These are phyloP conservation scores for Bicyclus anynana DNA, from an alignment of 1,140 invertebrate genomes.

Conservation along the genomic window DNA sequence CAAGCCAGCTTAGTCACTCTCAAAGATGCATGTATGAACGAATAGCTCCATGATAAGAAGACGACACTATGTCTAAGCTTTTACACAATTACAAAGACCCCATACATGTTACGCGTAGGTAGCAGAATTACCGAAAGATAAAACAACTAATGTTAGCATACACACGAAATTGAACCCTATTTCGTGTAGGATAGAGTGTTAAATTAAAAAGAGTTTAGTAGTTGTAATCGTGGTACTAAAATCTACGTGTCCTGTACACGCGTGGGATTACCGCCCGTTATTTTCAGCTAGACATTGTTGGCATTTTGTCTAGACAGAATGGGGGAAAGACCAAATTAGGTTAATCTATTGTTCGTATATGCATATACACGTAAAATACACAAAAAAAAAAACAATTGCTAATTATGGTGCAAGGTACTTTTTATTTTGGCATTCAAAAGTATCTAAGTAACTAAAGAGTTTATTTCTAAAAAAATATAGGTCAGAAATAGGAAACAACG, in stretches of 20 bases:
- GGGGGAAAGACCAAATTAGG: background rate
- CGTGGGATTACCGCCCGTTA: constrained; percentile 37
- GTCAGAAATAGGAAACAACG: too few relatives aligned
- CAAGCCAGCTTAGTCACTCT: background rate
- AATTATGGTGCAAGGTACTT: too few relatives aligned
- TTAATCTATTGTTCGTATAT: too few relatives aligned
- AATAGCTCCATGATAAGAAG: background rate
- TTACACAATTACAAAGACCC: constrained; percentile 7
- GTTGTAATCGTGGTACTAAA: constrained; percentile 28
- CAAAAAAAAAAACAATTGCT: too few relatives aligned
- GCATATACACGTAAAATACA: too few relatives aligned
- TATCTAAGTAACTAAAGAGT: too few relatives aligned
- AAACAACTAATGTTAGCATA: constrained; percentile 20
- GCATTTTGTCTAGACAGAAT: constrained; percentile 10
- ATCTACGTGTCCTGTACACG: constrained; percentile 40
- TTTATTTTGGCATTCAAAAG: too few relatives aligned
- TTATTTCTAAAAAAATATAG: too few relatives aligned
- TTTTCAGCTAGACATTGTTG: constrained; percentile 19
- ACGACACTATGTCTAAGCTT: background rate
- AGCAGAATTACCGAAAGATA: constrained; percentile 29
- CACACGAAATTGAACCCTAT: constrained; percentile 12
- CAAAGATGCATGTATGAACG: background rate
- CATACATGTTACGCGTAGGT: constrained; percentile 26
- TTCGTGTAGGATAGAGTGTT: background rate
- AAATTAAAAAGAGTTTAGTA: background rate